Conservation (phyloP, 2,888 invertebrate genomes). For the Rosalia funebris region DNA sequence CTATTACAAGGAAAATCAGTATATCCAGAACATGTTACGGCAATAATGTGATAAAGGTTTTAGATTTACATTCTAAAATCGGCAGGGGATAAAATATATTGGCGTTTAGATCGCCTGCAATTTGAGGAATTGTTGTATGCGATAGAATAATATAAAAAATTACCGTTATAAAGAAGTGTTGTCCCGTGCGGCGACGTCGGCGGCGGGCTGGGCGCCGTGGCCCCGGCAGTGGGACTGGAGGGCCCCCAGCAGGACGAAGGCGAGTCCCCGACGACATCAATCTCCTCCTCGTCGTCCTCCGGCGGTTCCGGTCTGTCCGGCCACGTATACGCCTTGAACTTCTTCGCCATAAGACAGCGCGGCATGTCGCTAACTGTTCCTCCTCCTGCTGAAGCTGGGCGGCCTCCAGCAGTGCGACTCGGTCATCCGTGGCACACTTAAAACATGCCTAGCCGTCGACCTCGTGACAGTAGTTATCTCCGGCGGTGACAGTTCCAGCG, state of each 20-base stretch:
- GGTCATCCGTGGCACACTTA: conserved; percentile 26
- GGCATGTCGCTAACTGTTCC: conserved; percentile 71
- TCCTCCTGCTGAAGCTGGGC: conserved; percentile 14
- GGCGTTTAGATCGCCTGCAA: too few relatives aligned
- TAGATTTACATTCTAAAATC: too few relatives aligned
- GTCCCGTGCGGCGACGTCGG: conserved; percentile 75
- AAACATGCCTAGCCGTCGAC: conserved; percentile 1
- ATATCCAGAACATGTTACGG: too few relatives aligned
- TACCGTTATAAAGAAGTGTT: conserved; percentile 82
- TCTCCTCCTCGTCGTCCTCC: conserved; percentile 80
- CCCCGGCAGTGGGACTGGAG: conserved; percentile 79
- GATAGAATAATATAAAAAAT: too few relatives aligned
- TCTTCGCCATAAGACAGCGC: conserved; percentile 95
- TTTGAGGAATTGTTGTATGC: too few relatives aligned
- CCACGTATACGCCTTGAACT: conserved; percentile 91
- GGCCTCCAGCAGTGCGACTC: conserved; percentile 28
- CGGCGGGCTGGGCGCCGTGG: conserved; percentile 79
- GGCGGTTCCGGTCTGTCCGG: conserved; percentile 68
- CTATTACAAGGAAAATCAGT: too few relatives aligned
- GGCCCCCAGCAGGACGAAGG: conserved; percentile 75
- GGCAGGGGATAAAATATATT: too few relatives aligned
- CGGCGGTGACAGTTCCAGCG: too few relatives aligned
- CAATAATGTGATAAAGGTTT: too few relatives aligned
- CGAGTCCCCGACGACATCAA: conserved; percentile 85
- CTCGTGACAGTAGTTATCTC: too few relatives aligned